Base-by-base conservation (phyloP, 2,888 invertebrate genomes). In the Marasmarcha lunaedactyla region DNA sequence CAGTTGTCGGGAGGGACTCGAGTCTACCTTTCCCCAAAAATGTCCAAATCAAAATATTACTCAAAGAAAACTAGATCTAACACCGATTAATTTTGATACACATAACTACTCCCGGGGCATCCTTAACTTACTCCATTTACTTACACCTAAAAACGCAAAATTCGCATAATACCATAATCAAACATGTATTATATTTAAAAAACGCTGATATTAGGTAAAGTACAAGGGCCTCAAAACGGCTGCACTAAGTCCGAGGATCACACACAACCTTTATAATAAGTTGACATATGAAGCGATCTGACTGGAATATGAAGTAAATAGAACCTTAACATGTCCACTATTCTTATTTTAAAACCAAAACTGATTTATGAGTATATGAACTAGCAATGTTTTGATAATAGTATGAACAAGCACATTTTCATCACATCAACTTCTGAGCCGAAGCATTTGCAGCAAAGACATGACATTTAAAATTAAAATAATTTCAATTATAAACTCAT, bases 1-100 rank as follows among this genome's bases (percentile, higher is more conserved):
- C 71, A 66, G 72, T 71, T 71, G 71, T 59, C 52, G 71, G 72
- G 70, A 61, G 73, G 72, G 76, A 71, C 67, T 14, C 37, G 25
- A 30, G 63, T 68, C 70, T 42, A 64, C 69, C 64, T 39, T 61
- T 42, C 55, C 67, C 72, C 59, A 56, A 62, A 53, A 70, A 66
- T 40, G 40, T 20, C 7, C 4, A 67, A 71, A 63, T 48, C 43
- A 65, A 60, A 57, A 54, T 36, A 54, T 54, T 62, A 69, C 51
- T 37, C 49, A 46, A 65, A 30, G 2, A 30, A 10, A 71, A 58
- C 42, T 55, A 69, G 59, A 47, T 48, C 62, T 60, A 56, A 52
- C 48, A 52, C 47, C 45, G 44, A 41, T 45, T 47, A 48, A 46
- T 48, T 45, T 47, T 52, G 54, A 56, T 43, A 52, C 42, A 54